A percentile compares a stretch with the other conserved stretches of the same genome.
Conservation (phyloP, 2,113 vertebrate genomes). For the Athene noctua region DNA sequence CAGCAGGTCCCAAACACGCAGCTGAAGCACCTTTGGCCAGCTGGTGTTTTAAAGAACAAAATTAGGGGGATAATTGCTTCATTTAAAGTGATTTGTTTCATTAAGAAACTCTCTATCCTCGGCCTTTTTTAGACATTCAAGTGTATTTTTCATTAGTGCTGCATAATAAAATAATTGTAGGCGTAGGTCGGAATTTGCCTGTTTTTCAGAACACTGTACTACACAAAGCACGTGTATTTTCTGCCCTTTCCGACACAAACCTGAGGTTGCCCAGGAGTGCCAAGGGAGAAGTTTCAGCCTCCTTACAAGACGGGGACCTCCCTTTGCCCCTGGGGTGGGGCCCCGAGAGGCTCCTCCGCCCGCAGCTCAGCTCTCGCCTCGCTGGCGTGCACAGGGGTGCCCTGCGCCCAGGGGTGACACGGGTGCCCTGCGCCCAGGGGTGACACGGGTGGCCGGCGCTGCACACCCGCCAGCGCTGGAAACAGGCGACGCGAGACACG, state of each 20-base stretch:
- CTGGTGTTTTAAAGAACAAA: neutral
- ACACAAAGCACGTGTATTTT: neutral
- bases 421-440: neutral
- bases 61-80: conserved; percentile 63
- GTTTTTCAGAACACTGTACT: neutral
- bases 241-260: neutral
- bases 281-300: accelerated
- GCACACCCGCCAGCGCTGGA: neutral
- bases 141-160: conserved; percentile 67
- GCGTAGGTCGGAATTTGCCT: conserved; percentile 35
- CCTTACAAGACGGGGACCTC: accelerated
- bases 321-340: accelerated
- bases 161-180: conserved; percentile 72
- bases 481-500: accelerated
- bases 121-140: conserved; percentile 57
- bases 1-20: accelerated
- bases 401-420: too few species aligned
- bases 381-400: neutral
- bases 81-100: conserved; percentile 68
- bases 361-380: neutral
- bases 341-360: accelerated
- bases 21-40: neutral
- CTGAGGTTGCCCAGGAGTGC: neutral
- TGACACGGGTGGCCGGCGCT: neutral
- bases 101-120: conserved; percentile 61